Evolutionary conservation across 1,140 invertebrate species (phyloP).

Genomic region (Heliconius nattereri): DNA sequence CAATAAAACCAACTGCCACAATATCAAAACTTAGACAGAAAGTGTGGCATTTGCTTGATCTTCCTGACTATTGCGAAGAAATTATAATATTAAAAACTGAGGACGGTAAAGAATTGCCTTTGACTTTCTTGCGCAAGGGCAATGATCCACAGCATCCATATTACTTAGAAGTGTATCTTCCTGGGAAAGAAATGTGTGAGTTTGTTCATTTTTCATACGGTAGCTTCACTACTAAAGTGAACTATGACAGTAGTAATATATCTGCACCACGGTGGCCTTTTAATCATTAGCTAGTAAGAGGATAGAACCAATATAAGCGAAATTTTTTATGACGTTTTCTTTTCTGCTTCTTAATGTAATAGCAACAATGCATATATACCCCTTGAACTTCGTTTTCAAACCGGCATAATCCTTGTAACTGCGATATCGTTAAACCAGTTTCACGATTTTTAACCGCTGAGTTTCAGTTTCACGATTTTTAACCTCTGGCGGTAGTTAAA

Average conservation of each 20-base stretch:
- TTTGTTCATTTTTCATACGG: background rate
- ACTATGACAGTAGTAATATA: background rate
- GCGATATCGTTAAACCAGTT: too few species aligned
- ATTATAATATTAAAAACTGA: constrained; percentile 60
- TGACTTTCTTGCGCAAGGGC: constrained; percentile 62
- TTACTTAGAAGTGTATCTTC: constrained; percentile 69
- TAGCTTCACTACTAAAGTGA: background rate
- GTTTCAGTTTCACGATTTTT: too few species aligned
- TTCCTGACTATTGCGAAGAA: constrained; percentile 75
- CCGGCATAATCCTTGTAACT: too few species aligned
- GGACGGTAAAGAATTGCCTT: constrained; percentile 56
- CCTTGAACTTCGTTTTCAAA: too few species aligned
- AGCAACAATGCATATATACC: too few species aligned
- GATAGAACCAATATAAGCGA: too few species aligned
- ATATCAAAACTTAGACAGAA: constrained; percentile 63
- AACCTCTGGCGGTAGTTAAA: too few species aligned
- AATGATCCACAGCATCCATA: constrained; percentile 69
- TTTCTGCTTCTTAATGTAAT: too few species aligned
- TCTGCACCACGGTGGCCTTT: too few species aligned
- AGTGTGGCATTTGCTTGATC: constrained; percentile 67
- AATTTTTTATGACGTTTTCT: too few species aligned
- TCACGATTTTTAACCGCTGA: too few species aligned
- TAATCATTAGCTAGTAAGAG: too few species aligned
- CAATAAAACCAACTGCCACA: constrained; percentile 62
- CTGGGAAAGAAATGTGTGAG: constrained; percentile 49